phyloP scores from a whole-genome alignment of 2,888 invertebrate genomes.

The Aphidoletes aphidimyza region DNA sequence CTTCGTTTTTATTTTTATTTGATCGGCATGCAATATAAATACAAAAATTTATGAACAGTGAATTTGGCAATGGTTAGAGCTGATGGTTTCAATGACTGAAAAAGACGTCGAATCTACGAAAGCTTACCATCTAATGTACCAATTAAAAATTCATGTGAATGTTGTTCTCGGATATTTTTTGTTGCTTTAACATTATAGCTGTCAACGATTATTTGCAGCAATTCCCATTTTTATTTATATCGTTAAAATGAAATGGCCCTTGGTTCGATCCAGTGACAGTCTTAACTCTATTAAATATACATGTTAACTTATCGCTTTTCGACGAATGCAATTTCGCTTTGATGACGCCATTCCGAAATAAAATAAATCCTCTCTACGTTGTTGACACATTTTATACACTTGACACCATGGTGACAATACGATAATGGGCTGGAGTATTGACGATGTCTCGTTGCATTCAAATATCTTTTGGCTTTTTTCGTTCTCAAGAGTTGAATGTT shows the following conservation, averaged over 20 bases:
- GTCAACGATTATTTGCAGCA: conserved; percentile 34
- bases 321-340: not conserved
- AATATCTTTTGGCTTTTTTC: too few species aligned
- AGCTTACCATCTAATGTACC: conserved; percentile 41
- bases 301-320: not conserved
- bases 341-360: not conserved
- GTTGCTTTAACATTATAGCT: not conserved
- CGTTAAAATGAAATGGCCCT: conserved; percentile 28
- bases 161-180: not conserved
- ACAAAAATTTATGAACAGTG: conserved; percentile 50
- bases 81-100: not conserved
- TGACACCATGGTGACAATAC: too few species aligned
- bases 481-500: too few species aligned
- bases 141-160: conserved; percentile 31
- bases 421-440: too few species aligned
- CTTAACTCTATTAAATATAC: conserved; percentile 12
- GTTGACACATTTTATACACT: too few species aligned
- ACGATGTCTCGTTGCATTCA: too few species aligned
- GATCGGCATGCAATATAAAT: conserved; percentile 10
- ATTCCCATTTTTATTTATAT: conserved; percentile 9
- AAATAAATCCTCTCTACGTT: too few species aligned
- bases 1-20: not conserved
- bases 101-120: too few species aligned
- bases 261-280: not conserved
- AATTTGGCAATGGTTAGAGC: not conserved